Conservation (phyloP, 2,888 invertebrate species). For the Spatulosminthurus flaviceps region DNA sequence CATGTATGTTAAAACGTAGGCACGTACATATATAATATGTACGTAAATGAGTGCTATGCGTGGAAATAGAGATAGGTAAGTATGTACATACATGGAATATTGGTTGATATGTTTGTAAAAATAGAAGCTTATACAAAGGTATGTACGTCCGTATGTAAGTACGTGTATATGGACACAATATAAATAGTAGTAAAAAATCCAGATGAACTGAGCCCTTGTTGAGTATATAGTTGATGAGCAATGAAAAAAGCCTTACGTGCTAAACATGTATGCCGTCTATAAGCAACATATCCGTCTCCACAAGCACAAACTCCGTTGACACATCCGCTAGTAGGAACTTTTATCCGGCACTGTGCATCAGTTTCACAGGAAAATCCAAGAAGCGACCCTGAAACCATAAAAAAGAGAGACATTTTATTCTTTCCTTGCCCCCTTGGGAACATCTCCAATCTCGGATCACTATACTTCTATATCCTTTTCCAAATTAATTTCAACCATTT, state of each 20-base stretch:
- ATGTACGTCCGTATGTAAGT: no score
- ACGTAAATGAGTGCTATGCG: no score
- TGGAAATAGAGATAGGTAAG: no score
- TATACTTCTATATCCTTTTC: no score
- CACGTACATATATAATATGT: no score
- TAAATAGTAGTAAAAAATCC: no score
- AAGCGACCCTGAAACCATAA: conserved; percentile 76
- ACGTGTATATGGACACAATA: no score
- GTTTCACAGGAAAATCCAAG: conserved; percentile 84
- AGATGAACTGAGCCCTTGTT: conserved; percentile 23
- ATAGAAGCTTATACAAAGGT: no score
- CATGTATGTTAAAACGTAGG: no score
- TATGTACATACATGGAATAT: no score
- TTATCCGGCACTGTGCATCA: conserved; percentile 85
- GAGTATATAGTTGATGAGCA: background rate
- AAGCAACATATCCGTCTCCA: conserved; percentile 74
- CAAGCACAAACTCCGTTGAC: conserved; percentile 85
- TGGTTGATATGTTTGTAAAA: no score
- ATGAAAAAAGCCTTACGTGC: conserved; percentile 79
- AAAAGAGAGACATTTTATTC: conserved; percentile 23
- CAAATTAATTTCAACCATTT: no score
- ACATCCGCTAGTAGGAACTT: conserved; percentile 88
- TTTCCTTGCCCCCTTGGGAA: conserved; percentile 7
- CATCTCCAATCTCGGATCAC: background rate
- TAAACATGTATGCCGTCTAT: conserved; percentile 88